These are phyloP conservation scores for Alviniconcha marisindica DNA, from an alignment of 1,140 invertebrate species.

Conservation along the genomic window DNA sequence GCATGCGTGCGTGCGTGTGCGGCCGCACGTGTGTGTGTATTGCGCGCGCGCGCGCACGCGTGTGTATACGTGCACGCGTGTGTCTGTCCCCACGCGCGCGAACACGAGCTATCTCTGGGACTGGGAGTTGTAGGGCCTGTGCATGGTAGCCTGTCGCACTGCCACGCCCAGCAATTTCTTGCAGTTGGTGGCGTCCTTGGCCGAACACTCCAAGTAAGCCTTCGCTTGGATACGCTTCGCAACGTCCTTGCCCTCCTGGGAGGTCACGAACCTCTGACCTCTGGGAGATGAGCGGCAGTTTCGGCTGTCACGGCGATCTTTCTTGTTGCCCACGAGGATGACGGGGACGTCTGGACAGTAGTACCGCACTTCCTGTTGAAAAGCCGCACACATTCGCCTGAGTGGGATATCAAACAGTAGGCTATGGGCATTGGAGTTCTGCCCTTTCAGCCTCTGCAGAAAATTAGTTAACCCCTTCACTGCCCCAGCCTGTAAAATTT, in stretches of 20 bases:
- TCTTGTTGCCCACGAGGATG: conserved; percentile 42
- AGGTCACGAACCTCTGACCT: conserved; percentile 24
- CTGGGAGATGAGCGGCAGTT: no score
- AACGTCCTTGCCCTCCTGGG: conserved; percentile 1
- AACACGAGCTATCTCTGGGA: not conserved
- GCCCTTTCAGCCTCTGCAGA: no score
- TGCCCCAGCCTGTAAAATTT: no score
- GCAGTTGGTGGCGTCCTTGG: conserved; percentile 11
- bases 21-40: not conserved
- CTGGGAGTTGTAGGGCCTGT: conserved; percentile 4
- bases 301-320: conserved; percentile 27
- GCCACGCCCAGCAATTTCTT: conserved; percentile 1
- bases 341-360: conserved; percentile 33
- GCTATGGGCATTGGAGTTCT: no score
- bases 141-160: conserved; percentile 18
- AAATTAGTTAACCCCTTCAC: no score
- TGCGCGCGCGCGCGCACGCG: not conserved
- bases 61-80: not conserved
- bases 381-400: no score
- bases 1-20: not conserved
- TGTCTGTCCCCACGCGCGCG: not conserved
- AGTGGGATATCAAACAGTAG: no score
- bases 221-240: conserved; percentile 26
- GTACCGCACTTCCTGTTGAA: conserved; percentile 23
- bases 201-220: conserved; percentile 25